Evolutionary conservation across 2,888 invertebrate species (phyloP).

Genomic region (Malthinus seriepunctatus): DNA sequence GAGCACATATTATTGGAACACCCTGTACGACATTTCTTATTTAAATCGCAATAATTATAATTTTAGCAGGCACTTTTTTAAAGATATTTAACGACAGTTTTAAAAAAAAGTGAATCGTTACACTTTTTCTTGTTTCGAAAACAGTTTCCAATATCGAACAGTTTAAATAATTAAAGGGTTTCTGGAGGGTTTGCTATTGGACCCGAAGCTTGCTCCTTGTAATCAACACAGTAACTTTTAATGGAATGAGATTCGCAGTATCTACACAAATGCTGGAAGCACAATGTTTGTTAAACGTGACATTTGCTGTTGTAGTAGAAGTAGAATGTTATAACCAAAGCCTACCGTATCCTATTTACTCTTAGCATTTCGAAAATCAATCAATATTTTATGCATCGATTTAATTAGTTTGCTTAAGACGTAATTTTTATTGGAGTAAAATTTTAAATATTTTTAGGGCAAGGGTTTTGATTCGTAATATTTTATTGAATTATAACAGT

Average conservation of each 20-base stretch:
- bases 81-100: no score
- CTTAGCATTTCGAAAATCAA: constrained; percentile 6
- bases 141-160: constrained; percentile 20
- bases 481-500: neutral
- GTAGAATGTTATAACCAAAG: constrained; percentile 9
- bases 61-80: no score
- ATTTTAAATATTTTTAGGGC: no score
- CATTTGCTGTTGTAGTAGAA: constrained; percentile 16
- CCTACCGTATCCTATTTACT: neutral
- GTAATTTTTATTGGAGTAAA: no score
- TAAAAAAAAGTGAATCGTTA: neutral
- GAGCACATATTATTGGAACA: no score
- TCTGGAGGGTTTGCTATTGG: constrained; percentile 18
- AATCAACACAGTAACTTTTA: constrained; percentile 23
- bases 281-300: constrained; percentile 24
- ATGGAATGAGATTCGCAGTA: constrained; percentile 21
- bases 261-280: constrained; percentile 16
- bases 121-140: constrained; percentile 14
- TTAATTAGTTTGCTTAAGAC: no score
- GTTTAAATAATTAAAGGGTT: constrained; percentile 22
- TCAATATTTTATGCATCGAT: neutral
- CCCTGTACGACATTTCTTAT: no score
- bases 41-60: no score
- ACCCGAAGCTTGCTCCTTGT: constrained; percentile 18
- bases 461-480: no score